phyloP scores from a whole-genome alignment of 2,888 invertebrate genomes.

The Tinea semifulvella region DNA sequence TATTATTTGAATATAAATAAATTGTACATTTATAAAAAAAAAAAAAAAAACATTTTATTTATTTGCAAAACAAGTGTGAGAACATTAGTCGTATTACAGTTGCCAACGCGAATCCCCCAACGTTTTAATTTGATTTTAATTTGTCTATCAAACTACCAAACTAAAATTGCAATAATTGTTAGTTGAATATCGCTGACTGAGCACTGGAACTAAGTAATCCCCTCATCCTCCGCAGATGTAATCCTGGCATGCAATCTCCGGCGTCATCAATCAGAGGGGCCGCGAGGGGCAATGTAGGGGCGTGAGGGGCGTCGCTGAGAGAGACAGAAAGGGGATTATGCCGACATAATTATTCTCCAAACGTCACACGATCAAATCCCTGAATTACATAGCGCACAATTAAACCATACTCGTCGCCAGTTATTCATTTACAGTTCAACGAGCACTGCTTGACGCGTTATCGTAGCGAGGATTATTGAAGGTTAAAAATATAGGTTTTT shows the following conservation, averaged over 20 bases:
- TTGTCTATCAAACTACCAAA: too few relatives aligned
- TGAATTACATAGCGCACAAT: constrained; percentile 25
- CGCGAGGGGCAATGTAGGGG: constrained; percentile 19
- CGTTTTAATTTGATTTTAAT: too few relatives aligned
- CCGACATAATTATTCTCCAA: constrained; percentile 33
- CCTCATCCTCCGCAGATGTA: constrained; percentile 57
- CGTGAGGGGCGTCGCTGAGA: constrained; percentile 18
- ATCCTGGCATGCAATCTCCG: constrained; percentile 64
- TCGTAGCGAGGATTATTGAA: too few relatives aligned
- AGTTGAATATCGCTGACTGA: constrained; percentile 9
- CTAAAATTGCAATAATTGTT: constrained; percentile 8
- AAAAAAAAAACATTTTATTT: too few relatives aligned
- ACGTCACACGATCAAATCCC: constrained; percentile 28
- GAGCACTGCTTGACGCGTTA: too few relatives aligned
- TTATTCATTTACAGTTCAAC: constrained; percentile 21
- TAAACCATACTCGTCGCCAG: constrained; percentile 23
- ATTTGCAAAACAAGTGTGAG: too few relatives aligned
- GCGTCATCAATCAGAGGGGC: constrained; percentile 49
- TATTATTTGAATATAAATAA: too few relatives aligned
- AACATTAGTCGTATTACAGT: too few relatives aligned
- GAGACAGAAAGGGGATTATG: constrained; percentile 30
- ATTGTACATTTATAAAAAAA: too few relatives aligned
- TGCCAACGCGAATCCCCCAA: too few relatives aligned
- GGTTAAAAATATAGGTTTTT: too few relatives aligned
- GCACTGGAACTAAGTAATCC: constrained; percentile 59